Percentiles rank a stretch among this genome's conserved stretches.
Conservation (phyloP, 92 coral and sea anemone species). For the Muricea muricata region DNA sequence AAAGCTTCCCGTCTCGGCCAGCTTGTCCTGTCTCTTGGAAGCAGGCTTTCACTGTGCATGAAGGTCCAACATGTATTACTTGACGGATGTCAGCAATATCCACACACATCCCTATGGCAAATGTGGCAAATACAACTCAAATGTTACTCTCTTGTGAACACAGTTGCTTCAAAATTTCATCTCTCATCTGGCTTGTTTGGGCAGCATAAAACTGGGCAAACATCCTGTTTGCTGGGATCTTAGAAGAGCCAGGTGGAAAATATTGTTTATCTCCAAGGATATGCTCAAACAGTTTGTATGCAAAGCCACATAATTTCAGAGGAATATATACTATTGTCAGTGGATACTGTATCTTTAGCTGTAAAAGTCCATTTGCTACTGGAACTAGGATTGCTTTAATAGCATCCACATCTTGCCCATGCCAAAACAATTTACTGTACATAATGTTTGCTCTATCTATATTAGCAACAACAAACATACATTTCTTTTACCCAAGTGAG, state of each 20-base stretch:
- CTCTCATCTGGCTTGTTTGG: constrained; percentile 42
- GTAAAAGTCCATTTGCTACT: too few species aligned
- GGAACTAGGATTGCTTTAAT: background rate
- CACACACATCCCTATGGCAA: constrained; percentile 44
- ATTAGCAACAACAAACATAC: constrained; percentile 19
- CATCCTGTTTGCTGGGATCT: constrained; percentile 42
- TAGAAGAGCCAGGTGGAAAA: background rate
- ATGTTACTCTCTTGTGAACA: too few species aligned
- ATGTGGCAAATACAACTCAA: constrained; percentile 46
- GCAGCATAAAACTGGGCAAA: too few species aligned
- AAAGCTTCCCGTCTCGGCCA: constrained; percentile 33
- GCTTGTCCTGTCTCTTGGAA: constrained; percentile 43
- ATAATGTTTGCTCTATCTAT: constrained; percentile 33
- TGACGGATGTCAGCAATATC: constrained; percentile 30
- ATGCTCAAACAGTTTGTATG: too few species aligned
- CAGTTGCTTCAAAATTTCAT: too few species aligned
- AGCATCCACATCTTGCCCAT: constrained; percentile 15
- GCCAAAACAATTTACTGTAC: constrained; percentile 21
- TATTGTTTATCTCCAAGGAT: constrained; percentile 31
- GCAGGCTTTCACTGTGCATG: too few species aligned
- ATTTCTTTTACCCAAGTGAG: constrained; percentile 23
- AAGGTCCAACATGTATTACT: constrained; percentile 39
- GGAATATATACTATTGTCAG: too few species aligned
- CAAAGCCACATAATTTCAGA: too few species aligned
- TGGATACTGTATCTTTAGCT: too few species aligned